These are phyloP conservation scores for Diadumene lineata DNA, from an alignment of 92 coral and sea anemone genomes.

Conservation along the genomic window DNA sequence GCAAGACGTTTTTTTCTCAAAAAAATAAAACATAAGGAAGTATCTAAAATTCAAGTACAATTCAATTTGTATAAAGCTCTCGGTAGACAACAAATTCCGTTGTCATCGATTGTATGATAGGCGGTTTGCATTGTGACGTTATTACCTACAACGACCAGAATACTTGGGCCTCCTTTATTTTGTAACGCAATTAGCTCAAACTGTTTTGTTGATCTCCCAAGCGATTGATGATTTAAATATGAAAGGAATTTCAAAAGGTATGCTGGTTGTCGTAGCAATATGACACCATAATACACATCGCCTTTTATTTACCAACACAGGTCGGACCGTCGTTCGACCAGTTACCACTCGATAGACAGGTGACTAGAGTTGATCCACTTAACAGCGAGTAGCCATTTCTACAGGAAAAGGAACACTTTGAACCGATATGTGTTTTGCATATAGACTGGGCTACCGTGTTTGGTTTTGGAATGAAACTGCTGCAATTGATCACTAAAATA, in stretches of 20 bases:
- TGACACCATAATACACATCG: not conserved
- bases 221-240: not conserved
- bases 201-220: too few species aligned
- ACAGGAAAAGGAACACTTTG: conserved; percentile 7
- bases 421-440: not conserved
- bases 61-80: too few species aligned
- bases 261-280: not conserved
- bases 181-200: too few species aligned
- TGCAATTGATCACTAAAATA: not conserved
- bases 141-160: too few species aligned
- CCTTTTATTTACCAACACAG: conserved; percentile 34
- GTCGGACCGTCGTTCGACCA: conserved; percentile 41
- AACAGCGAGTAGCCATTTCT: conserved; percentile 4
- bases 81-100: too few species aligned
- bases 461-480: not conserved
- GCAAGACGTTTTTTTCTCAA: too few species aligned
- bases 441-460: not conserved
- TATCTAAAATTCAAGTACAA: too few species aligned
- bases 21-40: too few species aligned
- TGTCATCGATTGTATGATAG: too few species aligned
- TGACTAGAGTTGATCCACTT: conserved; percentile 10
- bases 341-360: conserved; percentile 24
- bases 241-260: not conserved
- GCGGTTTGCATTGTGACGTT: too few species aligned
- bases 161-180: too few species aligned